phyloP scores from a whole-genome alignment of 1,140 invertebrate species.

The Heliconius hewitsoni region DNA sequence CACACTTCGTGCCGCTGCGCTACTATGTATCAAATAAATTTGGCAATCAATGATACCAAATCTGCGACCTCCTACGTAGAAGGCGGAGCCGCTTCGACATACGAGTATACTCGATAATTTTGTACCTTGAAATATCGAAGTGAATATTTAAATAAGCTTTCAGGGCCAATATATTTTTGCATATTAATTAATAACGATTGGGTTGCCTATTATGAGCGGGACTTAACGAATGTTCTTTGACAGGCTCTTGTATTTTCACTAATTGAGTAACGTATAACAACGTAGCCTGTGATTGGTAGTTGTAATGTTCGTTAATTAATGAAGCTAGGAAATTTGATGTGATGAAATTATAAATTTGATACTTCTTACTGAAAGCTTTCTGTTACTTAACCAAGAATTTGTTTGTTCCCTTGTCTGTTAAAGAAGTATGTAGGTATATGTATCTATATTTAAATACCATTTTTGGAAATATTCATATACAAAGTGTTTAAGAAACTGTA shows the following conservation, averaged over 20 bases:
- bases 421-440: too few species aligned
- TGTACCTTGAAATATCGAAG: neutral
- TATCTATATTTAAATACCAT: too few species aligned
- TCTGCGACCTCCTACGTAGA: neutral
- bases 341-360: neutral
- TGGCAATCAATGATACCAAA: neutral
- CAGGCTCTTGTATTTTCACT: constrained; percentile 29
- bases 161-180: constrained; percentile 26
- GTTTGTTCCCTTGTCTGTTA: neutral
- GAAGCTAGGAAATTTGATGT: neutral
- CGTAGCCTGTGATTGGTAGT: neutral
- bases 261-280: constrained; percentile 4
- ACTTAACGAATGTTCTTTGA: constrained; percentile 32
- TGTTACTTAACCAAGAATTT: neutral
- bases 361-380: neutral
- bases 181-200: constrained; percentile 29
- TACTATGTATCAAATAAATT: neutral
- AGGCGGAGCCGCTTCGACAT: neutral
- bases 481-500: too few species aligned
- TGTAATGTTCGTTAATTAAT: neutral
- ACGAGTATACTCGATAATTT: neutral
- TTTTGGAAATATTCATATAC: too few species aligned
- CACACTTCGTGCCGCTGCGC: too few species aligned
- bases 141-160: constrained; percentile 19
- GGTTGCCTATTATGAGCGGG: constrained; percentile 16